Percentiles rank a stretch among this genome's conserved stretches.
These are phyloP conservation scores for Ochotona princeps DNA, from an alignment of 2,113 vertebrate genomes.

Conservation along the genomic window DNA sequence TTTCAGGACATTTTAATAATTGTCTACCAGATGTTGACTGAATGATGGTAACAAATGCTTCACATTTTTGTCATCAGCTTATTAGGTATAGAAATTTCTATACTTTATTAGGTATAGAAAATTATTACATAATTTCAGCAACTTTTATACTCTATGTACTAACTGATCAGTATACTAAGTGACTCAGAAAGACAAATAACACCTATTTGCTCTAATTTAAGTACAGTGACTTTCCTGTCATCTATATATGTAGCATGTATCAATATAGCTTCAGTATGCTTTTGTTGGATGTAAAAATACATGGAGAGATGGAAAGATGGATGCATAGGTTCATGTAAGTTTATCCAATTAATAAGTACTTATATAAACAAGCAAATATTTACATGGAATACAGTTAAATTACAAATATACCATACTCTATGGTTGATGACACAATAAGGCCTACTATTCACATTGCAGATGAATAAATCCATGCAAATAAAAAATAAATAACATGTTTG, in stretches of 20 bases:
- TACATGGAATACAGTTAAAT: background rate
- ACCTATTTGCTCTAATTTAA: too few relatives aligned
- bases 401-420: background rate
- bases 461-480: slow-evolving; percentile 44
- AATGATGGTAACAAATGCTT: too few relatives aligned
- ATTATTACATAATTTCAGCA: too few relatives aligned
- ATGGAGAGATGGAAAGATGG: background rate
- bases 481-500: slow-evolving; percentile 7
- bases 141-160: too few relatives aligned
- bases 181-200: too few relatives aligned
- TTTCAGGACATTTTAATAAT: too few relatives aligned
- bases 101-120: too few relatives aligned
- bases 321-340: background rate
- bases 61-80: too few relatives aligned
- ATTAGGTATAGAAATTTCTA: too few relatives aligned
- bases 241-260: background rate
- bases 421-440: background rate
- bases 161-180: too few relatives aligned
- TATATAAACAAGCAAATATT: background rate
- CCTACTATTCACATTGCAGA: background rate
- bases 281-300: background rate
- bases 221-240: background rate
- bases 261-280: background rate
- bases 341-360: background rate
- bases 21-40: too few relatives aligned